These are phyloP conservation scores for Nomada fabriciana DNA, from an alignment of 2,888 invertebrate genomes.

Conservation along the genomic window DNA sequence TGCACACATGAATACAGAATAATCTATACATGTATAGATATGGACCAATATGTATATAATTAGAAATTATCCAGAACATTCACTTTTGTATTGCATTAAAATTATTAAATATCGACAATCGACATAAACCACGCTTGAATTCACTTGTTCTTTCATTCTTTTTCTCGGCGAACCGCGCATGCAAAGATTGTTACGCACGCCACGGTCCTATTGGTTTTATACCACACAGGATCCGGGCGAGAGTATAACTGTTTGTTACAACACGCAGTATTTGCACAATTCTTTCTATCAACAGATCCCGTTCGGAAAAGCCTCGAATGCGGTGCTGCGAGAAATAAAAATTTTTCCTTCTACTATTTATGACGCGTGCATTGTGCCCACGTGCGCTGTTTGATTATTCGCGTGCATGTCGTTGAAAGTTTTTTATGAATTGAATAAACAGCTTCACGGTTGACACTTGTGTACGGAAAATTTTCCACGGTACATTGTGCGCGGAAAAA, in stretches of 20 bases:
- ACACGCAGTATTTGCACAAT: constrained; percentile 33
- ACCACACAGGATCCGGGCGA: background rate
- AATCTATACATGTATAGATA: no score
- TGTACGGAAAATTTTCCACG: background rate
- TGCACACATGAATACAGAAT: no score
- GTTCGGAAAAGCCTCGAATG: constrained; percentile 21
- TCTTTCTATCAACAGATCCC: constrained; percentile 35
- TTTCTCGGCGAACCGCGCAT: no score
- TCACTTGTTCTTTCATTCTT: constrained; percentile 11
- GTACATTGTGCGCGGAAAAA: background rate
- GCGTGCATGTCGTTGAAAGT: background rate
- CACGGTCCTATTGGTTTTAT: constrained; percentile 19
- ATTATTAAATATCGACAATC: background rate
- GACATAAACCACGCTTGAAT: background rate
- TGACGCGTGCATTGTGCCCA: background rate
- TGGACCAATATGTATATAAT: no score
- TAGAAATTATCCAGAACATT: background rate
- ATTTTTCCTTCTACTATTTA: constrained; percentile 1
- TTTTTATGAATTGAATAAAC: constrained; percentile 12
- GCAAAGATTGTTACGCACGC: constrained; percentile 24
- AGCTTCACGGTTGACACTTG: background rate
- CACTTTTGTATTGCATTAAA: background rate
- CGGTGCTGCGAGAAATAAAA: constrained; percentile 11
- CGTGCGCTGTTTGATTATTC: background rate
- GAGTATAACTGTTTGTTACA: constrained; percentile 39